These are phyloP conservation scores for Psammodynastes pulverulentus DNA, from an alignment of 2,113 vertebrate species.

Conservation along the genomic window DNA sequence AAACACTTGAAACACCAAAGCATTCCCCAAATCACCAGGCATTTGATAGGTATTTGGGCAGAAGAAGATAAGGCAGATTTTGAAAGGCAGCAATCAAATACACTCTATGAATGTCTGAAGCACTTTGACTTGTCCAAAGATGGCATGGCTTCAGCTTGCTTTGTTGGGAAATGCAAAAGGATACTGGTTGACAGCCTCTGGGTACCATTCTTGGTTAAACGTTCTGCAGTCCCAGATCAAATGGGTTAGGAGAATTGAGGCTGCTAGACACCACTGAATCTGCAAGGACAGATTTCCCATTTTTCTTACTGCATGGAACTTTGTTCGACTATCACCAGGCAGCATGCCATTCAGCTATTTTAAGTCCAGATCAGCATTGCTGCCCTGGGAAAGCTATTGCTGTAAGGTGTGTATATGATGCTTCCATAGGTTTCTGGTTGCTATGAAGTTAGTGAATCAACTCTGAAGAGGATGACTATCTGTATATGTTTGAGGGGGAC, in stretches of 20 bases:
- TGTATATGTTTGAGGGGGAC: not conserved
- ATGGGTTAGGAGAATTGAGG: not conserved
- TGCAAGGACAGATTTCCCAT: not conserved
- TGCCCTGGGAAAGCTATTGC: not conserved
- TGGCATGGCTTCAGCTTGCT: not conserved
- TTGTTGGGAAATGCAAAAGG: not conserved
- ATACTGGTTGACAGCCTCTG: not conserved
- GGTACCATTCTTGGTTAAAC: not conserved
- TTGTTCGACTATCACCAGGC: not conserved
- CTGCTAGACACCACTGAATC: not conserved
- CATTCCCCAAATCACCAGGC: not conserved
- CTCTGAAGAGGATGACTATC: constrained; percentile 45
- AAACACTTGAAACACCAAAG: not conserved
- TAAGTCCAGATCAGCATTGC: not conserved
- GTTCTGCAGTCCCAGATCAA: not conserved
- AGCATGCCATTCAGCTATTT: not conserved
- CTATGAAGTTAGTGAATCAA: not conserved
- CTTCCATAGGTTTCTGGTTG: not conserved
- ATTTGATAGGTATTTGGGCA: not conserved
- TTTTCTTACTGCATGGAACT: not conserved
- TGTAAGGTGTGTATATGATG: not conserved
- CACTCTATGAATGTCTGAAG: not conserved
- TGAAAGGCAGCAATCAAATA: not conserved
- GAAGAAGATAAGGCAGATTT: not conserved
- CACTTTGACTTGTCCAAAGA: not conserved